Evolutionary conservation across 2,113 vertebrate species (phyloP).

Genomic region (Megaleporinus macrocephalus): DNA sequence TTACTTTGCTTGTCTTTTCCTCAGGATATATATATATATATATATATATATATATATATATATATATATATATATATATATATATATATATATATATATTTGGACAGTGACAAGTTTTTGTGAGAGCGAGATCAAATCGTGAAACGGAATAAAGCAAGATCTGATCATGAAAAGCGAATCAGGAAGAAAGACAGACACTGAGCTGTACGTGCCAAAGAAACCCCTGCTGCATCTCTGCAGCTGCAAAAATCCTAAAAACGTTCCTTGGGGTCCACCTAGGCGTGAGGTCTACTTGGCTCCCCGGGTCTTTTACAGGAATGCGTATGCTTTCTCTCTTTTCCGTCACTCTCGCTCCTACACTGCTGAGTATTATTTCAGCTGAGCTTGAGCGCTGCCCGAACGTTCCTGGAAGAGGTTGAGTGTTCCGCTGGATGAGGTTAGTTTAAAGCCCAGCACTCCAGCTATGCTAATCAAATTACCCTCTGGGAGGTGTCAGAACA

Average conservation of each 20-base stretch:
- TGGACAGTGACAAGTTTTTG: too few relatives aligned
- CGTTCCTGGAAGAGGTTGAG: conserved; percentile 26
- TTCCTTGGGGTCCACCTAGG: conserved; percentile 7
- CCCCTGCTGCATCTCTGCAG: background rate
- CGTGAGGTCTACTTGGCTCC: conserved; percentile 22
- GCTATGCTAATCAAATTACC: conserved; percentile 22
- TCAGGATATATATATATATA: too few relatives aligned
- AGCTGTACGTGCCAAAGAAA: background rate
- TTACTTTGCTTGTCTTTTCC: too few relatives aligned
- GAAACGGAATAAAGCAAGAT: background rate
- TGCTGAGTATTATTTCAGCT: conserved; percentile 50
- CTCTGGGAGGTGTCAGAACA: conserved; percentile 9
- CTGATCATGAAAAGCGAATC: conserved; percentile 17
- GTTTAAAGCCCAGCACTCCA: conserved; percentile 33
- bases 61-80: too few relatives aligned
- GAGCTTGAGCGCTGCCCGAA: conserved; percentile 20
- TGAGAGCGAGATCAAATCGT: conserved; percentile 20
- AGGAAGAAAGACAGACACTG: background rate
- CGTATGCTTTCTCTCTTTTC: background rate
- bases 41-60: too few relatives aligned
- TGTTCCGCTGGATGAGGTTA: conserved; percentile 26
- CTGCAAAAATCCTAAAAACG: background rate
- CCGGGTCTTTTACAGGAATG: conserved; percentile 16
- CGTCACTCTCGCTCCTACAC: background rate
- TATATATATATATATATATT: too few relatives aligned